Evolutionary conservation across 2,888 invertebrate genomes (phyloP), one percentile per base, ranked within the genome.

Genomic region (Ornithoptera priamus): DNA sequence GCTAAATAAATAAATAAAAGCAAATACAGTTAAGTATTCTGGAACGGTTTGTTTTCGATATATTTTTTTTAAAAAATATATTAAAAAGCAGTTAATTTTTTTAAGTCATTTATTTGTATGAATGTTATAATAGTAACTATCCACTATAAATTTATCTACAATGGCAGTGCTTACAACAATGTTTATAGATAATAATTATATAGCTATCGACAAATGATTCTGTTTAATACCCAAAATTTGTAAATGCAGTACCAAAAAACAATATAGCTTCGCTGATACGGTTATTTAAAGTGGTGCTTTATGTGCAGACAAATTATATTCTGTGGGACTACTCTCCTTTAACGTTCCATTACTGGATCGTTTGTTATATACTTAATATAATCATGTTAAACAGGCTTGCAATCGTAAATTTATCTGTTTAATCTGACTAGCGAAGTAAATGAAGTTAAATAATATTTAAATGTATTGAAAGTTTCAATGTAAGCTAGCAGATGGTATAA

Each of bases 81-180:
- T 24, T 22, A 22, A 58, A 72, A 68, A 69, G 72, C 73, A 65
- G 60, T n/a, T 56, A 22, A 74, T 74, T 69, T 76, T 76, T 82
- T 77, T 72, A 78, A 79, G 76, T 81, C 77, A 78, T 83, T 84
- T 85, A 85, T 84, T 86, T 75, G 76, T 76, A 74, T 75, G 72
- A 72, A 72, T 67, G 65, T 62, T 75, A 70, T 71, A 76, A 75
- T 71, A 74, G 67, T 76, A 75, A 72, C 71, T 73, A 76, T 72
- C 71, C 74, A 76, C 75, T 69, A 75, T 77, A 74, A 84, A 78
- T 81, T 82, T 89, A 89, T 88, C 89, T 90, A 91, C 86, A 89
- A 83, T 90, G 90, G 90, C 90, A 91, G 90, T 91, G 90, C 80
- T 83, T 79, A 79, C 69, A 75, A 76, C 75, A 74, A 75, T 71